These are phyloP conservation scores for Trachemys scripta DNA, from an alignment of 2,113 vertebrate species.

Conservation along the genomic window DNA sequence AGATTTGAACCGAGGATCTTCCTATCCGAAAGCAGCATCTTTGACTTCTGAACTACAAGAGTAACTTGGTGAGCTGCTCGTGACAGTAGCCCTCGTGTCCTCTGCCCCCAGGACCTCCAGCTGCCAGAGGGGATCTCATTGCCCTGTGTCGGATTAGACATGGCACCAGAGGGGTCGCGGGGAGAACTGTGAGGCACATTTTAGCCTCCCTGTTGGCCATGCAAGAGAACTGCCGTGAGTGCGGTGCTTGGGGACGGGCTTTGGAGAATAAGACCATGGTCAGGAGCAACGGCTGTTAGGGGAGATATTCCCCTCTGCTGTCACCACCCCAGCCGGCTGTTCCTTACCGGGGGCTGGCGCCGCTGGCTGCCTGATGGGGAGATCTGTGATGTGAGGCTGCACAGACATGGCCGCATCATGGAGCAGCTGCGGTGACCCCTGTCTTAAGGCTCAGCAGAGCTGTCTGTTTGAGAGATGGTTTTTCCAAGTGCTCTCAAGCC, in stretches of 20 bases:
- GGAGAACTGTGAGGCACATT: background rate
- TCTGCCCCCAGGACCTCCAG: no score
- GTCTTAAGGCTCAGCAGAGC: background rate
- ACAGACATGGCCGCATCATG: background rate
- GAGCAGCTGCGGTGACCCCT: background rate
- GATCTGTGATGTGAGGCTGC: background rate
- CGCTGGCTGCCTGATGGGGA: background rate
- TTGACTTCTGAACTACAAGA: background rate
- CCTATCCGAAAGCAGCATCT: background rate
- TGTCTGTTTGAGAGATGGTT: background rate
- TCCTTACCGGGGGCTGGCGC: background rate
- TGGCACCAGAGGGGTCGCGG: no score
- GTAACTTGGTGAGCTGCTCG: background rate
- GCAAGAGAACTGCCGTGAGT: background rate
- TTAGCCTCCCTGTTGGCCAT: no score
- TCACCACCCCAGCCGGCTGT: background rate
- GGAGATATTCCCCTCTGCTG: background rate
- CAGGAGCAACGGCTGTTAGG: background rate
- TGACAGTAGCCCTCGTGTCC: no score
- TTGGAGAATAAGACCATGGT: background rate
- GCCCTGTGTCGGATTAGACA: background rate
- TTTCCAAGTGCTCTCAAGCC: background rate
- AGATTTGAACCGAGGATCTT: background rate
- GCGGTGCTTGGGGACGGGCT: background rate
- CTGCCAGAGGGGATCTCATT: no score